Conservation (phyloP, 2,888 invertebrate genomes). For the Operophtera brumata region DNA sequence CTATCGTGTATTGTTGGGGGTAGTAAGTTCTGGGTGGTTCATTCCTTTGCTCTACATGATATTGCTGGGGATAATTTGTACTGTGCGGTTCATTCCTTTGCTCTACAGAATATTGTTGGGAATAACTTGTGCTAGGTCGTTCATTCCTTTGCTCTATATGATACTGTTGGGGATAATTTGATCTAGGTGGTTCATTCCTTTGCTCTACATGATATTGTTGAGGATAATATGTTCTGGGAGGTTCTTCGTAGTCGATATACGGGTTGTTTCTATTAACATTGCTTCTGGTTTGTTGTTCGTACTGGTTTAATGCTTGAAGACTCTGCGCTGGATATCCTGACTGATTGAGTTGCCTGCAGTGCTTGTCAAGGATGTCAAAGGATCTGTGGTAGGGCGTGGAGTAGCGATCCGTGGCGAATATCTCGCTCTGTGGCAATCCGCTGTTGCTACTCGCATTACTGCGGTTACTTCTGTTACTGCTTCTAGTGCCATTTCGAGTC, state of each 20-base stretch:
- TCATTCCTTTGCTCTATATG: conserved; percentile 34
- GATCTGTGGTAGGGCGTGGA: conserved; percentile 64
- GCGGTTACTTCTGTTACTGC: conserved; percentile 68
- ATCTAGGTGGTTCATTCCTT: conserved; percentile 44
- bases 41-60: conserved; percentile 15
- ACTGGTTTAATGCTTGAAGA: conserved; percentile 63
- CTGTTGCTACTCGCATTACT: conserved; percentile 62
- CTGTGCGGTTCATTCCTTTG: conserved; percentile 29
- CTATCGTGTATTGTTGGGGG: conserved; percentile 24
- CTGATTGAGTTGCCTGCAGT: conserved; percentile 60
- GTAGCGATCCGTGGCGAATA: conserved; percentile 71
- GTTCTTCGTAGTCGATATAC: conserved; percentile 57
- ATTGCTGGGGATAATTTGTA: conserved; percentile 17
- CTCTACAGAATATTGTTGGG: conserved; percentile 25
- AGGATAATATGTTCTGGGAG: conserved; percentile 43
- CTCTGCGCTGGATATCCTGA: conserved; percentile 70
- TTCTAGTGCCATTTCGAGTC: conserved; percentile 62
- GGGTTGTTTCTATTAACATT: conserved; percentile 49
- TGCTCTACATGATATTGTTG: conserved; percentile 18
- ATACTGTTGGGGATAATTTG: conserved; percentile 36
- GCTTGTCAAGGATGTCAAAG: conserved; percentile 67
- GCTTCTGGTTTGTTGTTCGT: conserved; percentile 50
- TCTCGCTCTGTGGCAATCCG: conserved; percentile 65
- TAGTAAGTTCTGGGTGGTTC: conserved; percentile 46
- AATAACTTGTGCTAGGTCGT: conserved; percentile 43